phyloP scores from a whole-genome alignment of 1,140 invertebrate genomes.

The Apis mellifera region Amel_HAv3.1 CM009935.2:11797501-11798000 shows the following conservation, averaged over 20 bases:
- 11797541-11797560: conserved; percentile 58
- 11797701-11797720: neutral
- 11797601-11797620: conserved; percentile 38
- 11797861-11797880: too few species aligned
- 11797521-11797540: conserved; percentile 61
- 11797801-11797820: too few species aligned
- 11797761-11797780: too few species aligned
- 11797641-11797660: neutral
- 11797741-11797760: neutral
- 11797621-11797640: neutral
- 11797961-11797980: too few species aligned
- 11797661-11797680: conserved; percentile 24
- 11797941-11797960: too few species aligned
- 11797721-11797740: neutral
- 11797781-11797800: too few species aligned
- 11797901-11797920: too few species aligned
- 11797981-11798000: too few species aligned
- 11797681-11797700: conserved; percentile 29
- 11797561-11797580: conserved; percentile 56
- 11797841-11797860: too few species aligned
- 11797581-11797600: conserved; percentile 34
- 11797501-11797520: conserved; percentile 63
- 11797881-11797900: too few species aligned
- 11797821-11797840: too few species aligned
- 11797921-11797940: too few species aligned